Base-by-base conservation (phyloP, 2,797 vertebrate genomes). In the Myripristis murdjan region DNA sequence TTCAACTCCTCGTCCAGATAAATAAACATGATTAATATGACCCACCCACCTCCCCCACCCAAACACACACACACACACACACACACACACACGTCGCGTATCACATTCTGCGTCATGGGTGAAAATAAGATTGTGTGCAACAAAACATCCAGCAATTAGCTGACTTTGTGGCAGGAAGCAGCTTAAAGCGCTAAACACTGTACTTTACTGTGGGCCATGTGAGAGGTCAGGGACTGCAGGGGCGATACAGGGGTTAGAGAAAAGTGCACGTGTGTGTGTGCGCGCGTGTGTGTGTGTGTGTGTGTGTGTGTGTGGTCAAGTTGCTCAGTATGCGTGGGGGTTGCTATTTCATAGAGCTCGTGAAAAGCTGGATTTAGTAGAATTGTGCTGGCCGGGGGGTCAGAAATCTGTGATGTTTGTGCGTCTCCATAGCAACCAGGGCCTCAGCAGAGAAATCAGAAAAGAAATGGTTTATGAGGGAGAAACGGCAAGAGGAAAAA, bases 11-110 rank as follows among this genome's bases (percentile, higher is more conserved):
- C 67, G 68, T 84, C 86, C 86, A 84, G 78, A 90, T 89, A 91
- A 89, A 89, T 90, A 91, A 91, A 89, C 86, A 89, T 88, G 80
- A 87, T 89, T 90, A 83, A 86, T 83, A 73, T 70, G 31, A 77
- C 67, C 79, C 74, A 59, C 74, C 51, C 22, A 46, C 54, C 48
- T 65, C 53, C 73, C 56, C 70, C 62, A 70, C 60, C 74, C 70
- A 70, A 64, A 15, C 22, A 54, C 68, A 70, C 57, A 47, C 43
- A 60, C 28, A 35, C 33, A 35, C 16, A 47, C 48, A 47, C 60
- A 22, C 48, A 61, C 43, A 48, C 18, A 53, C 11, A 57, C 69
- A 64, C 62, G 69, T 31, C 59, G 16, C 75, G 80, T 80, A 77
- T 79, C 71, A 77, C 71, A 58, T 77, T 85, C 64, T 72, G 62